Conservation (phyloP, 2,113 vertebrate species). For the Calyptomena viridis region DNA sequence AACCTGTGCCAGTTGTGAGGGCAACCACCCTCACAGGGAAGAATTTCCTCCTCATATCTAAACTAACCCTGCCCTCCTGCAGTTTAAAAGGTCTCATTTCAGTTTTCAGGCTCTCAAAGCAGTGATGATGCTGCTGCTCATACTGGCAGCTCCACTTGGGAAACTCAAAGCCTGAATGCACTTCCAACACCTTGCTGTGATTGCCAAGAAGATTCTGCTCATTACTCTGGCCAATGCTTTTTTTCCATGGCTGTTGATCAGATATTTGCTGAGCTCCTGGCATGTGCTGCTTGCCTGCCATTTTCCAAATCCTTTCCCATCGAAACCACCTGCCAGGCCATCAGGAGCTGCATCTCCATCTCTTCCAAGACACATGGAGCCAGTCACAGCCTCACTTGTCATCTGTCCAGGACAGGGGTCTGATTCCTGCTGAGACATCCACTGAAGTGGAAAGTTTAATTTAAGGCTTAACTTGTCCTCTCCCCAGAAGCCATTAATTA, state of each 20-base stretch:
- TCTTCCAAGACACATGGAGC: background rate
- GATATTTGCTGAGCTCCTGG: background rate
- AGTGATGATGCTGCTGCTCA: accelerated
- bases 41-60: background rate
- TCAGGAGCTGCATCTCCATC: background rate
- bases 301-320: background rate
- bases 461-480: conserved; percentile 11
- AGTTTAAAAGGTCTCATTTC: background rate
- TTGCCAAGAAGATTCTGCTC: background rate
- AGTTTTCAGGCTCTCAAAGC: background rate
- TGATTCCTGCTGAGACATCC: background rate
- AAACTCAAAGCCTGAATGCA: background rate
- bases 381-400: background rate
- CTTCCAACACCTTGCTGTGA: background rate
- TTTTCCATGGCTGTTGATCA: background rate
- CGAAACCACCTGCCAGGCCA: background rate
- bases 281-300: background rate
- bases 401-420: background rate
- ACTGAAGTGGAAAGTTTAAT: conserved; percentile 15
- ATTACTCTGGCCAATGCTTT: background rate
- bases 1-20: background rate
- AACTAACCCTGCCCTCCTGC: accelerated
- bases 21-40: accelerated
- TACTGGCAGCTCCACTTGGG: background rate
- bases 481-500: background rate